phyloP scores from a whole-genome alignment of 2,113 vertebrate genomes.

The Egretta garzetta region DNA sequence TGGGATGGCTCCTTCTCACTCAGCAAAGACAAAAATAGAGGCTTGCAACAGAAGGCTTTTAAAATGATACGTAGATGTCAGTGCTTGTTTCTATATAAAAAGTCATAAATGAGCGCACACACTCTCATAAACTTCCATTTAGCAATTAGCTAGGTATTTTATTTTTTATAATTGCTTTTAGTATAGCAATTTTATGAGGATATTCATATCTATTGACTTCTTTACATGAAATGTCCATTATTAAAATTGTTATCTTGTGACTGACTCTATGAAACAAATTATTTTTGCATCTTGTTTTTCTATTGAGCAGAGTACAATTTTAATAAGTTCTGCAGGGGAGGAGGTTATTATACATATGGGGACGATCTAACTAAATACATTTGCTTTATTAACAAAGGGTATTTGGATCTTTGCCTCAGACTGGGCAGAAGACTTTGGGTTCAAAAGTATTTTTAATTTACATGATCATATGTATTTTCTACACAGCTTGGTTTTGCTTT shows the following conservation, averaged over 20 bases:
- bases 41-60: slow-evolving; percentile 36
- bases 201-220: not conserved
- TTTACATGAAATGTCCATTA: not conserved
- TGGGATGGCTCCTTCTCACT: slow-evolving; percentile 24
- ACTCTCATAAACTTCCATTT: not conserved
- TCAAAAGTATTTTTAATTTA: not conserved
- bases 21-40: slow-evolving; percentile 44
- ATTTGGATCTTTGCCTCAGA: not conserved
- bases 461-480: not conserved
- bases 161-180: not conserved
- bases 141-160: not conserved
- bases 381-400: not conserved
- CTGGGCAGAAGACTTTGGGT: not conserved
- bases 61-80: not conserved
- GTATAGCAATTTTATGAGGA: fast-evolving
- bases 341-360: not conserved
- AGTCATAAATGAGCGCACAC: not conserved
- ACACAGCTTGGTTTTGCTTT: not conserved
- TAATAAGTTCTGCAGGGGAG: not conserved
- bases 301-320: not conserved
- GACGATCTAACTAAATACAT: not conserved
- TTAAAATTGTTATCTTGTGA: not conserved
- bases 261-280: not conserved
- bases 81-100: slow-evolving; percentile 2
- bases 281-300: not conserved